phyloP scores from a whole-genome alignment of 2,888 invertebrate genomes.

The Dorcus hopei region DNA sequence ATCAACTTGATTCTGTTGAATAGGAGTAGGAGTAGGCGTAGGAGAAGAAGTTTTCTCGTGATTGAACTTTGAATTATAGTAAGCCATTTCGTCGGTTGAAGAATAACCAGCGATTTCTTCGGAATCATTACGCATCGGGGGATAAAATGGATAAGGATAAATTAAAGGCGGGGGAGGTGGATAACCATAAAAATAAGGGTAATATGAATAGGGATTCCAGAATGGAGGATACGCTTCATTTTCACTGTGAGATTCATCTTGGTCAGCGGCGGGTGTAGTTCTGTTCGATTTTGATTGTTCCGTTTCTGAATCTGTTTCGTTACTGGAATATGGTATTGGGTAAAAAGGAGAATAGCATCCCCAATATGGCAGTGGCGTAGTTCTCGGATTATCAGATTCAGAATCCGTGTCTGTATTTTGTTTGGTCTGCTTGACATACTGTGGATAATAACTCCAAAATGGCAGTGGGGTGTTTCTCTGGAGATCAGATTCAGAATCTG shows the following conservation, averaged over 20 bases:
- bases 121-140: conserved; percentile 36
- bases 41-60: background rate
- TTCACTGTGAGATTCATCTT: conserved; percentile 20
- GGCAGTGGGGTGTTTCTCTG: conserved; percentile 32
- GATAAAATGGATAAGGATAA: conserved; percentile 36
- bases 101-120: conserved; percentile 47
- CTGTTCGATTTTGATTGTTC: conserved; percentile 15
- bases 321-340: conserved; percentile 4
- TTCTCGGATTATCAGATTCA: conserved; percentile 1
- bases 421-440: background rate
- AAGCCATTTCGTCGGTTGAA: conserved; percentile 49
- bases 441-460: conserved; percentile 37
- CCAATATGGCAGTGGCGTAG: conserved; percentile 9
- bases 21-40: background rate
- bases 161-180: conserved; percentile 29
- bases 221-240: conserved; percentile 33
- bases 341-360: conserved; percentile 14
- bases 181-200: conserved; percentile 39
- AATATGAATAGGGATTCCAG: conserved; percentile 43
- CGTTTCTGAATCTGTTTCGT: conserved; percentile 13
- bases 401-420: background rate
- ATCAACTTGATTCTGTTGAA: background rate
- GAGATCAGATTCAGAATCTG: conserved; percentile 2
- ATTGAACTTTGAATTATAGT: conserved; percentile 20
- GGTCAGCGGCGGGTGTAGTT: conserved; percentile 14